Conservation (phyloP, 2,113 vertebrate genomes). For the Gulo gulo region DNA sequence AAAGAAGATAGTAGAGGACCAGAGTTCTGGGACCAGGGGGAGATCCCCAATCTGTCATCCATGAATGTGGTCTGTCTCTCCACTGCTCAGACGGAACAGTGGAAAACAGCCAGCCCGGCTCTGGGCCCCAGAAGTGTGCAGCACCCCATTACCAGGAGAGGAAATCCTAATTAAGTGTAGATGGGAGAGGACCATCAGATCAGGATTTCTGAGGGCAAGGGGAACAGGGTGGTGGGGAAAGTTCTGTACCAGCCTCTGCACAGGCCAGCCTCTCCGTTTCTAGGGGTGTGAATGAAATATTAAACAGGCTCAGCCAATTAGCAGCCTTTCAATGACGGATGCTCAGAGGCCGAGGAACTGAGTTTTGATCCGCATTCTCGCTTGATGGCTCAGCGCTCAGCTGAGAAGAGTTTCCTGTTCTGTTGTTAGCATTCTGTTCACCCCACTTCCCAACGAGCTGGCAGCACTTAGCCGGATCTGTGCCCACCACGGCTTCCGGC, state of each 20-base stretch:
- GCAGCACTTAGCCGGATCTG: background rate
- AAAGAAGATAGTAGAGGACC: background rate
- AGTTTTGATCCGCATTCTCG: background rate
- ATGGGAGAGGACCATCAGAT: background rate
- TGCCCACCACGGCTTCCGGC: background rate
- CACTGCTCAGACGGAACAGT: background rate
- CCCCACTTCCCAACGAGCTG: background rate
- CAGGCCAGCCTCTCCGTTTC: slow-evolving; percentile 27
- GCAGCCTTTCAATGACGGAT: slow-evolving; percentile 63
- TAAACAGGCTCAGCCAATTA: slow-evolving; percentile 60
- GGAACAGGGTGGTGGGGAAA: background rate
- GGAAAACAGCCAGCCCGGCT: background rate
- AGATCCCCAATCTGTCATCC: accelerated
- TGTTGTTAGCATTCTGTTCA: background rate
- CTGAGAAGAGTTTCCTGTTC: background rate
- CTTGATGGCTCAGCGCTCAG: background rate
- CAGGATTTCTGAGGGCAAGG: background rate
- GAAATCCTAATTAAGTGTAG: background rate
- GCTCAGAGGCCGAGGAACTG: background rate
- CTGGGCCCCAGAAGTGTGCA: background rate
- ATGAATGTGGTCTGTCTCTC: background rate
- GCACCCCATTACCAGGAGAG: background rate
- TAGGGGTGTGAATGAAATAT: slow-evolving; percentile 41
- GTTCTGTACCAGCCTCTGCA: slow-evolving; percentile 36
- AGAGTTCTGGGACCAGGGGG: background rate